Evolutionary conservation across 2,113 vertebrate species (phyloP).

Genomic region (Podocnemis expansa): DNA sequence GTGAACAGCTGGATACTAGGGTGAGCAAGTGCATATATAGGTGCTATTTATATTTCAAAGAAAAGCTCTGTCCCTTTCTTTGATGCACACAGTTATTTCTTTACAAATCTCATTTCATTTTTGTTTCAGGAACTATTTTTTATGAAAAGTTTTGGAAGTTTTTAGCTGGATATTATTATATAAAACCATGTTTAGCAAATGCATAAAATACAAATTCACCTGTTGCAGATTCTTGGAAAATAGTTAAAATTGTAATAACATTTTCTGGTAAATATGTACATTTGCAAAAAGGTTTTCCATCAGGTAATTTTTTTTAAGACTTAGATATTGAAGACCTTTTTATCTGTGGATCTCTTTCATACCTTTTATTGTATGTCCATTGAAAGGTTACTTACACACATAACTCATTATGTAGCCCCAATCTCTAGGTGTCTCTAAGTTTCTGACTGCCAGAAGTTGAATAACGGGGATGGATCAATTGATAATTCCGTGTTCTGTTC

Average conservation of each 20-base stretch:
- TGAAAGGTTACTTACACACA: neutral
- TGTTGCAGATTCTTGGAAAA: neutral
- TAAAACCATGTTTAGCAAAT: neutral
- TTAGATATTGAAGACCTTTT: neutral
- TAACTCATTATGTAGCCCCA: neutral
- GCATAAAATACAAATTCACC: neutral
- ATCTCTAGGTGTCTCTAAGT: neutral
- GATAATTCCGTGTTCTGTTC: neutral
- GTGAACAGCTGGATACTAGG: neutral
- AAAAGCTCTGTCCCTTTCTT: neutral
- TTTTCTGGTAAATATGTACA: neutral
- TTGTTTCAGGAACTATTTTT: neutral
- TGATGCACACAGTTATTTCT: neutral
- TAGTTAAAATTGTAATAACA: neutral
- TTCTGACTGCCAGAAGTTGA: neutral
- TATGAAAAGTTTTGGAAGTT: neutral
- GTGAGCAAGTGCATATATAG: neutral
- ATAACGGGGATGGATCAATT: neutral
- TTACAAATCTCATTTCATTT: neutral
- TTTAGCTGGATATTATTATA: neutral
- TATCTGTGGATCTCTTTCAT: neutral
- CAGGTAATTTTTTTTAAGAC: neutral
- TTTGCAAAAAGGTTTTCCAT: neutral
- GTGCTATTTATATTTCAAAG: no score
- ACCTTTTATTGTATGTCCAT: neutral